These are phyloP conservation scores for Cacatua alba DNA, from an alignment of 2,113 vertebrate genomes.

Conservation along the genomic window DNA sequence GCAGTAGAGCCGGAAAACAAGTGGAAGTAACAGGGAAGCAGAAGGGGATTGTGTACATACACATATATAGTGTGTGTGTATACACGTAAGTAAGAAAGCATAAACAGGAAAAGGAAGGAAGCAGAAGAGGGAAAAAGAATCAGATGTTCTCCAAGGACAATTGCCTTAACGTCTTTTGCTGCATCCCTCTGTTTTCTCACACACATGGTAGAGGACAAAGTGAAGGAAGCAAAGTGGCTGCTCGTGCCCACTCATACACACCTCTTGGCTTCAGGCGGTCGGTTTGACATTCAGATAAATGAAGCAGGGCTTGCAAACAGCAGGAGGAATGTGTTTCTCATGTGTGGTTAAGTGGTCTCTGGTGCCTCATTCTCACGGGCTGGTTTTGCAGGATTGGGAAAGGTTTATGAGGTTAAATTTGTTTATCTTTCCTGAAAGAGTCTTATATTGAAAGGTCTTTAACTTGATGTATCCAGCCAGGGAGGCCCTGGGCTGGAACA, in stretches of 20 bases:
- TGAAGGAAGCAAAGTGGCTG: background rate
- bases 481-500: background rate
- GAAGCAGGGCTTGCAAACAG: slow-evolving; percentile 50
- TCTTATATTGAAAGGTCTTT: slow-evolving; percentile 42
- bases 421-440: slow-evolving; percentile 48
- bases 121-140: background rate
- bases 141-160: background rate
- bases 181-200: background rate
- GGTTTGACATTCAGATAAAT: slow-evolving; percentile 38
- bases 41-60: background rate
- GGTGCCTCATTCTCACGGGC: slow-evolving; percentile 35
- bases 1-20: background rate
- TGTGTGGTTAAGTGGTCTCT: slow-evolving; percentile 52
- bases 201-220: background rate
- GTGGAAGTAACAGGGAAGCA: background rate
- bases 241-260: background rate
- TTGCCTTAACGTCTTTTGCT: background rate
- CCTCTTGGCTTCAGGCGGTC: background rate
- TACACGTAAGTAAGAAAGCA: background rate
- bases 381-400: slow-evolving; percentile 52
- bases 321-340: slow-evolving; percentile 49
- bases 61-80: too few relatives aligned
- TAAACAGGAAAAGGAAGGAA: background rate
- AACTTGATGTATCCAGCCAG: slow-evolving; percentile 6
- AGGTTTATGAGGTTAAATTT: slow-evolving; percentile 59